phyloP scores from a whole-genome alignment of 2,113 vertebrate species.

The Speoplatyrhinus poulsoni region DNA sequence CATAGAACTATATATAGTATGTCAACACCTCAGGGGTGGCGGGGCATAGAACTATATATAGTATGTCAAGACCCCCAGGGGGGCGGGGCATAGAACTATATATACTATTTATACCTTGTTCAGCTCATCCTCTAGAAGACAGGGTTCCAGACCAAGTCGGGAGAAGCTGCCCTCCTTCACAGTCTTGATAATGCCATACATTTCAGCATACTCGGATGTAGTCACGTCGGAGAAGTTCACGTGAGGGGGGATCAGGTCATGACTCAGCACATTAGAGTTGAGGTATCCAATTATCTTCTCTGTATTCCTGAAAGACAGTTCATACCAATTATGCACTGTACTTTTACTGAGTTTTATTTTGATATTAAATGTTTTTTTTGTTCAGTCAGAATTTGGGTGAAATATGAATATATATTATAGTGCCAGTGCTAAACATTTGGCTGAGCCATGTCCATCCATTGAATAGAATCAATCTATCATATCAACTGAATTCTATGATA shows the following conservation, averaged over 20 bases:
- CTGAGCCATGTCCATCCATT: too few relatives aligned
- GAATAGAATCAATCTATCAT: too few relatives aligned
- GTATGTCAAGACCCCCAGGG: too few relatives aligned
- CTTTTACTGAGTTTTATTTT: not conserved
- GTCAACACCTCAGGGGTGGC: too few relatives aligned
- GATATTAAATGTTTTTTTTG: too few relatives aligned
- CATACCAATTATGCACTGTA: not conserved
- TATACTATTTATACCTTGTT: slow-evolving; percentile 80
- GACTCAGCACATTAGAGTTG: slow-evolving; percentile 86
- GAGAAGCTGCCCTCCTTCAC: slow-evolving; percentile 88
- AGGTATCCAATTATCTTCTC: slow-evolving; percentile 95
- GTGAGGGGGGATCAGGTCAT: slow-evolving; percentile 92
- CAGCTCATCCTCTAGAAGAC: slow-evolving; percentile 91
- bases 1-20: too few relatives aligned
- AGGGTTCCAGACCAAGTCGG: slow-evolving; percentile 87
- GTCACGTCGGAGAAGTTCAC: slow-evolving; percentile 94
- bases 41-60: too few relatives aligned
- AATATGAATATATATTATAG: too few relatives aligned
- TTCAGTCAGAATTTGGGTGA: not conserved
- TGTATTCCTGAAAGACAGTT: slow-evolving; percentile 79
- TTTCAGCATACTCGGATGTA: slow-evolving; percentile 88
- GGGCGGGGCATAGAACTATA: not conserved
- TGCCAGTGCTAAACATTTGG: too few relatives aligned
- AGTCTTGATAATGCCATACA: slow-evolving; percentile 92
- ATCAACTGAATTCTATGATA: too few relatives aligned